These are phyloP conservation scores for Xenus cinereus DNA, from an alignment of 2,113 vertebrate genomes.

Conservation along the genomic window DNA sequence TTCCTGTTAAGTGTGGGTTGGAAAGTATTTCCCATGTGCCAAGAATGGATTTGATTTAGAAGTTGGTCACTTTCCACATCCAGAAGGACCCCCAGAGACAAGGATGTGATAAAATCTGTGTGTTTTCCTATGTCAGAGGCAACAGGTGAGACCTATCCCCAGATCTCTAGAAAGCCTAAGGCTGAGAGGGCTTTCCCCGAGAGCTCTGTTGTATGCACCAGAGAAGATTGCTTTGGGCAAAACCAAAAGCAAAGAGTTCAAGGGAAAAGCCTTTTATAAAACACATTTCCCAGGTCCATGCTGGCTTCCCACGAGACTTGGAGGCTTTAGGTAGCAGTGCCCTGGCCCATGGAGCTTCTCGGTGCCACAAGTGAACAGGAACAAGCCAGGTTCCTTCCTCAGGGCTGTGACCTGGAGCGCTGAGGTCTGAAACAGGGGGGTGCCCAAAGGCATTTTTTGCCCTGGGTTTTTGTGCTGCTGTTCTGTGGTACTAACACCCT, in stretches of 20 bases:
- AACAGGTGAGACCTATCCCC: rapidly evolving
- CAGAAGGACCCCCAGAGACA: not conserved
- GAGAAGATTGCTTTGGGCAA: not conserved
- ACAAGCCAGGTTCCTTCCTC: not conserved
- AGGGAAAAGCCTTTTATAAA: not conserved
- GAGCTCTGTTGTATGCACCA: not conserved
- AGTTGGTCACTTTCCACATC: not conserved
- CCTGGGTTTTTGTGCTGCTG: not conserved
- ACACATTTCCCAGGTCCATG: not conserved
- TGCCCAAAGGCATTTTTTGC: not conserved
- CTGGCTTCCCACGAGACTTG: not conserved
- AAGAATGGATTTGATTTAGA: not conserved
- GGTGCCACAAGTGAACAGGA: not conserved
- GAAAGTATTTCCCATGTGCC: not conserved
- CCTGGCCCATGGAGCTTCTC: not conserved
- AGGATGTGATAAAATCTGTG: not conserved
- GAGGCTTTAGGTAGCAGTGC: not conserved
- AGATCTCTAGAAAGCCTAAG: not conserved
- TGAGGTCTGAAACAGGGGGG: rapidly evolving
- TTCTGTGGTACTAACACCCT: not conserved
- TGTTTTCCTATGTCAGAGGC: not conserved
- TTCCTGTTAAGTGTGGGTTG: not conserved
- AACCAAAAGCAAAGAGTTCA: not conserved
- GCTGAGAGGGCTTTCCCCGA: not conserved
- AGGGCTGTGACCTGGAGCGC: not conserved